These are phyloP conservation scores for Urechis unicinctus DNA, from an alignment of 2,888 invertebrate species.

Conservation along the genomic window DNA sequence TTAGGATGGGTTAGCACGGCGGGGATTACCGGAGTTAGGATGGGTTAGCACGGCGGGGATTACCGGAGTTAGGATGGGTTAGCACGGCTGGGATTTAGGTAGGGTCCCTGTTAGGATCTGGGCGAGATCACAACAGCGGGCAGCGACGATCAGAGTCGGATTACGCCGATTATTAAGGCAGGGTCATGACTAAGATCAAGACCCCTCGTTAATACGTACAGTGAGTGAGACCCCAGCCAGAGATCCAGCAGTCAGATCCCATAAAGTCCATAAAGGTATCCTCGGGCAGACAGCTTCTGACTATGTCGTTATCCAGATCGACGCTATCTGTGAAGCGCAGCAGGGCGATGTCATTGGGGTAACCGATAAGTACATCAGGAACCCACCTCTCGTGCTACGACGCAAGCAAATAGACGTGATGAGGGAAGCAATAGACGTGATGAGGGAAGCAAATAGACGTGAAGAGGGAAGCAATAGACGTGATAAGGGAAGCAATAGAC, in stretches of 20 bases:
- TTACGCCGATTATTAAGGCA: not conserved
- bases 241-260: slow-evolving; percentile 17
- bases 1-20: no score
- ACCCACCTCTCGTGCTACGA: slow-evolving; percentile 14
- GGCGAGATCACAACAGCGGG: no score
- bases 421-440: not conserved
- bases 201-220: slow-evolving; percentile 4
- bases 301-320: slow-evolving; percentile 5
- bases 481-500: no score
- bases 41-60: no score
- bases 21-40: no score
- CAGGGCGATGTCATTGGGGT: slow-evolving; percentile 16
- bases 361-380: slow-evolving; percentile 9
- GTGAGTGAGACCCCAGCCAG: slow-evolving; percentile 16
- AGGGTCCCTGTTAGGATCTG: no score
- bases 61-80: no score
- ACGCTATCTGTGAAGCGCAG: slow-evolving; percentile 8
- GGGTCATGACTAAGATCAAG: not conserved
- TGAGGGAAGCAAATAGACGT: no score
- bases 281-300: slow-evolving; percentile 7
- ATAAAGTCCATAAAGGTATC: slow-evolving; percentile 11
- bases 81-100: no score
- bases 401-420: not conserved
- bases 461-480: no score
- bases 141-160: no score